These are phyloP conservation scores for Poicephalus gulielmi DNA, from an alignment of 2,113 vertebrate genomes.

Conservation along the genomic window DNA sequence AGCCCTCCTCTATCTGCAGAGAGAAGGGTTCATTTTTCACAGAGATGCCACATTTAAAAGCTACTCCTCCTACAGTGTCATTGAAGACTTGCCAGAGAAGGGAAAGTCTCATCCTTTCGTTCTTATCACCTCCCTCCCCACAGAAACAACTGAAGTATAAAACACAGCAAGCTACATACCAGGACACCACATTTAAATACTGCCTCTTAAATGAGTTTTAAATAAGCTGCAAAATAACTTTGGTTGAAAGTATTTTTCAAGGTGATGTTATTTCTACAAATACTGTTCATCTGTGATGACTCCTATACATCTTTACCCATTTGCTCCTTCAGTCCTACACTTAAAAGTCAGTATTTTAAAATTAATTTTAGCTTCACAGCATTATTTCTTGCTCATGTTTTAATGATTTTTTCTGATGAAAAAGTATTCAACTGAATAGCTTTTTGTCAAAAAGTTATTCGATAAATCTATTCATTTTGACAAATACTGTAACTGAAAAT, in stretches of 20 bases:
- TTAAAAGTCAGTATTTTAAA: neutral
- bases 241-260: neutral
- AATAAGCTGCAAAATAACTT: neutral
- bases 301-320: neutral
- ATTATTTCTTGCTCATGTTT: neutral
- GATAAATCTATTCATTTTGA: neutral
- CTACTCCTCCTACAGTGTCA: constrained; percentile 18
- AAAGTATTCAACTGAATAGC: neutral
- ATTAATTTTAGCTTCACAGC: neutral
- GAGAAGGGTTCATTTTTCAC: neutral
- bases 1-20: constrained; percentile 38
- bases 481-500: neutral
- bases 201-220: neutral
- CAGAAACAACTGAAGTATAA: neutral
- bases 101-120: neutral
- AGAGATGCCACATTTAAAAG: constrained; percentile 3
- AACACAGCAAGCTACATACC: neutral
- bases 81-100: constrained; percentile 26
- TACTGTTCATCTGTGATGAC: neutral
- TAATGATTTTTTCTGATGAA: neutral
- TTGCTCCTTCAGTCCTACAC: neutral
- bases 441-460: neutral
- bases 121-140: neutral
- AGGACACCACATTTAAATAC: neutral
- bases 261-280: neutral